Conservation (phyloP, 2,888 invertebrate genomes). For the Electrophaes corylata region DNA sequence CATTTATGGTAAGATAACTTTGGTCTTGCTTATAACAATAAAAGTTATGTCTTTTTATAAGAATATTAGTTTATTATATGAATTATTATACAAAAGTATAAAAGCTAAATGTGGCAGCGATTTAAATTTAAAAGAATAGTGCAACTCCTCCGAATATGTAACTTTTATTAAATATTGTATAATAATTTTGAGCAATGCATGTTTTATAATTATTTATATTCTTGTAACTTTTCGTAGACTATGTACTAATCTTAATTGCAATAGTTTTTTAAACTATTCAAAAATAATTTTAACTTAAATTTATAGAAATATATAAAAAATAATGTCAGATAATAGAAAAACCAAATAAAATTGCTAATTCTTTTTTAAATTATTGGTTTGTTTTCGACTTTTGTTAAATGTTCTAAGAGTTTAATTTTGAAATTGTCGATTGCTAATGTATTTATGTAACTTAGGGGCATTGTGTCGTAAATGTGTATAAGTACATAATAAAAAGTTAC, state of each 20-base stretch:
- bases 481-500: conserved; percentile 40
- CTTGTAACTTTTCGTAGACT: conserved; percentile 28
- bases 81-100: background rate
- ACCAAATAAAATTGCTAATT: conserved; percentile 43
- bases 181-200: conserved; percentile 31
- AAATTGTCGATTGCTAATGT: conserved; percentile 31
- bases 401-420: conserved; percentile 40
- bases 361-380: conserved; percentile 43
- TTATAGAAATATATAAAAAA: conserved; percentile 28
- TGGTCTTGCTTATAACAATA: background rate
- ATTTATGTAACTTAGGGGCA: conserved; percentile 36
- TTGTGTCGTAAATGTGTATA: conserved; percentile 36
- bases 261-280: conserved; percentile 49
- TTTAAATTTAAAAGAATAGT: background rate
- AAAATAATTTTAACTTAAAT: conserved; percentile 30
- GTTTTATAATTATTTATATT: conserved; percentile 30
- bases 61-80: background rate
- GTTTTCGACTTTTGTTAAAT: conserved; percentile 39
- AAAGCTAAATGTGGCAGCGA: conserved; percentile 12
- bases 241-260: conserved; percentile 31
- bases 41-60: background rate
- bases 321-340: conserved; percentile 40
- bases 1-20: conserved; percentile 16
- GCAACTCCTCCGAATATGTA: too few relatives aligned
- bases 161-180: background rate